Percentiles rank a stretch among this genome's conserved stretches.
phyloP scores from a whole-genome alignment of 2,888 invertebrate species.

The Hofmannophila pseudospretella region DNA sequence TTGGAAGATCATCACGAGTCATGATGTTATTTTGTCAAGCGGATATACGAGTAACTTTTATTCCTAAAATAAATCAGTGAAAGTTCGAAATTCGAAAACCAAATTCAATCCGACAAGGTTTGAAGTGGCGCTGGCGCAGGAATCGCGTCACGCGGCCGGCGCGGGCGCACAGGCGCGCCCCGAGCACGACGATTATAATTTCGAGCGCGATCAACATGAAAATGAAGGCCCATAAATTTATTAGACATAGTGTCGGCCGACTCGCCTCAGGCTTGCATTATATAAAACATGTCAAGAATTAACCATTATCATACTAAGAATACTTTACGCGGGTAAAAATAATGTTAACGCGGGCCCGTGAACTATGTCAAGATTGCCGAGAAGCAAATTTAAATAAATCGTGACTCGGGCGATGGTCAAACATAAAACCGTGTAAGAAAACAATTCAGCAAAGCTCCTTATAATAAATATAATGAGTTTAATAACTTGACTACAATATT shows the following conservation, averaged over 20 bases:
- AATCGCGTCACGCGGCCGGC: slow-evolving; percentile 16
- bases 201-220: slow-evolving; percentile 75
- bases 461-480: slow-evolving; percentile 3
- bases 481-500: slow-evolving; percentile 1
- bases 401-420: slow-evolving; percentile 28
- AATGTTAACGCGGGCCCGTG: slow-evolving; percentile 35
- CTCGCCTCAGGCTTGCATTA: slow-evolving; percentile 69
- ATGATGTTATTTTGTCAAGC: too few species aligned
- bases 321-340: slow-evolving; percentile 55
- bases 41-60: too few species aligned
- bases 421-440: slow-evolving; percentile 17
- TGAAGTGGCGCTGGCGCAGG: neutral
- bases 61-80: too few species aligned
- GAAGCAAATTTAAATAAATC: slow-evolving; percentile 34
- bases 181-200: slow-evolving; percentile 73
- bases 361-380: slow-evolving; percentile 37
- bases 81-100: too few species aligned
- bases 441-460: slow-evolving; percentile 8
- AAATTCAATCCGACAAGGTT: neutral
- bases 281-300: slow-evolving; percentile 76
- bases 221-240: slow-evolving; percentile 76
- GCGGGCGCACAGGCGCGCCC: slow-evolving; percentile 44
- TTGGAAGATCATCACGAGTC: too few species aligned
- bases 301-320: slow-evolving; percentile 70
- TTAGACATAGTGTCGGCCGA: slow-evolving; percentile 75